Conservation (phyloP, 2,888 invertebrate species). For the Latheticus oryzae region DNA sequence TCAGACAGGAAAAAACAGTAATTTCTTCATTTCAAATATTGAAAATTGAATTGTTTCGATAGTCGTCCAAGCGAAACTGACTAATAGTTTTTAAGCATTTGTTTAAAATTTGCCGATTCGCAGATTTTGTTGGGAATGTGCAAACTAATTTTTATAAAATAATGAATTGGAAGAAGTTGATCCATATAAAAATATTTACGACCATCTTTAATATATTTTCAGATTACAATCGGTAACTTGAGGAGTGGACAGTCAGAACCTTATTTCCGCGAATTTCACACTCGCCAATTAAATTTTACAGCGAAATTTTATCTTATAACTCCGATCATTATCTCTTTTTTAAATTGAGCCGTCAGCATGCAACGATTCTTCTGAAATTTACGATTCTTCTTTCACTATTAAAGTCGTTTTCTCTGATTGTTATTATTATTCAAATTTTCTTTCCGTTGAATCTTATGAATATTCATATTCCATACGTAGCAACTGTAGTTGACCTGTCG, state of each 20-base stretch:
- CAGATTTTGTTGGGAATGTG: too few relatives aligned
- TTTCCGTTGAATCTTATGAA: constrained; percentile 16
- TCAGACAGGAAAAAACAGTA: too few relatives aligned
- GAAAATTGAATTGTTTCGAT: too few relatives aligned
- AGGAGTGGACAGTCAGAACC: constrained; percentile 4
- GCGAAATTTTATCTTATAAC: background rate
- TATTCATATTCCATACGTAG: constrained; percentile 3
- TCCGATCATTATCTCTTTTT: background rate
- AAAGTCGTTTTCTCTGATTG: background rate
- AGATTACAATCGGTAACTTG: constrained; percentile 26
- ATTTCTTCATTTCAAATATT: too few relatives aligned
- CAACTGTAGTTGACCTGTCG: background rate
- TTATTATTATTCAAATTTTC: constrained; percentile 7
- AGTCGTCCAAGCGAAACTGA: too few relatives aligned
- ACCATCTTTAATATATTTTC: too few relatives aligned
- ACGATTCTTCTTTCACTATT: background rate
- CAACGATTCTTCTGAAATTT: constrained; percentile 15
- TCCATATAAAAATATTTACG: too few relatives aligned
- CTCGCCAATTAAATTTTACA: constrained; percentile 15
- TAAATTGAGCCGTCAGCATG: constrained; percentile 8
- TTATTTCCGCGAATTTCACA: constrained; percentile 16
- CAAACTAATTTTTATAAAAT: too few relatives aligned
- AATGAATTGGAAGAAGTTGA: too few relatives aligned
- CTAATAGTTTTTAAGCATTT: too few relatives aligned
- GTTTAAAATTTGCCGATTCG: too few relatives aligned